Base-by-base conservation (phyloP, 2,888 invertebrate species). In the Phyllotreta cruciferae region DNA sequence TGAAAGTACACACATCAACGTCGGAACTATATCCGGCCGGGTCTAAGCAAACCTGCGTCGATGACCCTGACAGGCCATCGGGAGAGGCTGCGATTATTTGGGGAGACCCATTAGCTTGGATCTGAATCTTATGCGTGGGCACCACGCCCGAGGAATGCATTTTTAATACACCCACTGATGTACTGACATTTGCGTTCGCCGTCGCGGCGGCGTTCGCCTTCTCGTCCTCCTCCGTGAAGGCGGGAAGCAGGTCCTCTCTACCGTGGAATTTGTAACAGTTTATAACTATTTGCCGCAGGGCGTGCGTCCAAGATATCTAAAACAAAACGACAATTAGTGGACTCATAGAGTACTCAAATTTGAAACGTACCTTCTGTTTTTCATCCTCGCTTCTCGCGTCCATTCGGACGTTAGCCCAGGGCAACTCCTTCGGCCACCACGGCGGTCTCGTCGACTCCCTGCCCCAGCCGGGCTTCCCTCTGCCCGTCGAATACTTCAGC, bases 261-360 rank as follows among this genome's bases (percentile, higher is more conserved):
- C 96, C 96, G 82, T 98, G 97, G 84, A 93, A 97, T 84, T 96
- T 96, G 85, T 98, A 98, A 83, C 98, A 98, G 83, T 97, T 97
- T 78, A 96, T 93, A 66, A 98, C 97, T 74, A 98, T 97, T 83
- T 96, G 96, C 53, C 97, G 87, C 73, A 98, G 84, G 36, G 97
- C 97, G 82, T 97, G 96, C 34, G 97, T 98, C 97, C 98, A 98
- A 60, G 96, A 96, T 81, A 97, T 96, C 96, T 96, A 53, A 81
- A 80, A 71, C 45, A 66, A 63, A 60, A 44, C 6, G 10, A 54
- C 3, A 42, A 35, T 44, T 34, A 14, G 38, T 13, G 41, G 34
- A 6, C n/a, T 4, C 8, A 35, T 52, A 34, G 6, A 50, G 14
- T 50, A n/a, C 34, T 50, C 8, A 50, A 13, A n/a, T n/a, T n/a